Base-by-base conservation (phyloP, 1,140 invertebrate species). In the Melanaphis sacchari region DNA sequence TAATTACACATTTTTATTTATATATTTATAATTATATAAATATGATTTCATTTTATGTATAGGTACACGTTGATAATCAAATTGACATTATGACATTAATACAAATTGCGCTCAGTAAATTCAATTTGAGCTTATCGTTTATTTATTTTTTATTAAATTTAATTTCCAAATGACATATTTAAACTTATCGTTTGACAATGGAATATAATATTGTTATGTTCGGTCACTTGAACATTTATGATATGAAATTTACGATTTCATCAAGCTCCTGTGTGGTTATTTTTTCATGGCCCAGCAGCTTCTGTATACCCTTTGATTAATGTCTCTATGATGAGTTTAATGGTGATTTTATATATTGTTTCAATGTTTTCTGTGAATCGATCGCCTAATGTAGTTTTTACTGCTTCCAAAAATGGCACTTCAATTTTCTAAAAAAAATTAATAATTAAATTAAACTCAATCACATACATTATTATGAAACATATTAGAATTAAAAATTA, bases 351-450 rank as follows among this genome's bases (percentile, higher is more conserved):
- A 96, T 99, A 99, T 94, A 98, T 98, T 94, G 96, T 97, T 95
- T 98, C 98, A 94, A 99, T 98, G 95, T 98, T 99, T 90, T 98
- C 97, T 24, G 98, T 98, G 95, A 98, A 99, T 49, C 98, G 96
- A 94, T 99, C 98, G 2, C 97, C 98, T 38, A 98, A 95, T 0
- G 98, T 98, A 85, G 96, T 96, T 94, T 97, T 97, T 43, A 98
- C 98, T 0, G 98, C 97, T 94, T 97, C 96, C 94, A 99, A 95
- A 95, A 99, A 99, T 18, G 98, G 98, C 93, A 97, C 96, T 95
- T 98, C 97, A 93, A 98, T 98, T 97, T 97, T 98, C 98, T 99
- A 96, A 9, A 97, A 97, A 93, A 95, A 95, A 49, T 18, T 3
- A 49, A n/a, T n/a, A n/a, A n/a, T n/a, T n/a, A n/a, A n/a, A n/a